Evolutionary conservation across 2,888 invertebrate genomes (phyloP).

Genomic region (Conomelus anceps): DNA sequence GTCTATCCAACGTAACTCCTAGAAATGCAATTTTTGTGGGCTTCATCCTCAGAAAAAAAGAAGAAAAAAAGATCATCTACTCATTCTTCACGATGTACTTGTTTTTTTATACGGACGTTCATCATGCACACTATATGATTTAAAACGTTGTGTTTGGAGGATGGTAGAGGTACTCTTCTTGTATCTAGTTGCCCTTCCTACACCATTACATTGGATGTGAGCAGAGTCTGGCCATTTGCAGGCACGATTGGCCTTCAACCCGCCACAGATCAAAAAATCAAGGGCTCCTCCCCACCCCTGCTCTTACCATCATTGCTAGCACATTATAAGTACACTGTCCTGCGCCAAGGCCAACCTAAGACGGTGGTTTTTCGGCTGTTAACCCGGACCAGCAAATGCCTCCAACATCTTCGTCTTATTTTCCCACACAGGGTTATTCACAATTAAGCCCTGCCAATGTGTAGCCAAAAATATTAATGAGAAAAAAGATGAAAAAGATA

Average conservation of each 20-base stretch:
- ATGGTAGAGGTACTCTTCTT: no score
- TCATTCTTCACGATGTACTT: no score
- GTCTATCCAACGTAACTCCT: no score
- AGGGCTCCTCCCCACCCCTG: background rate
- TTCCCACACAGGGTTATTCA: background rate
- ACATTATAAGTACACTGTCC: background rate
- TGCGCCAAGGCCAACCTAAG: background rate
- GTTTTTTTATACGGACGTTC: no score
- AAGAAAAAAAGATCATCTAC: no score
- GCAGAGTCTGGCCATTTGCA: no score
- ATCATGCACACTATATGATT: no score
- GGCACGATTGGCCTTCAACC: background rate
- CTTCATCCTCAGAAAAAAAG: no score
- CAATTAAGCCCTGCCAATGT: background rate
- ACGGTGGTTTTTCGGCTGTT: background rate
- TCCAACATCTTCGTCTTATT: background rate
- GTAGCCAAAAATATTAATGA: background rate
- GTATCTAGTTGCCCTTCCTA: no score
- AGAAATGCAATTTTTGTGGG: no score
- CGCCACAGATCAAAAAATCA: background rate
- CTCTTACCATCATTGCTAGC: background rate
- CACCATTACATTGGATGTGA: no score
- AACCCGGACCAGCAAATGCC: background rate
- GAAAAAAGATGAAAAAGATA: background rate
- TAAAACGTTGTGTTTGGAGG: no score